These are phyloP conservation scores for Burhinus bistriatus DNA, from an alignment of 2,113 vertebrate genomes.

Conservation along the genomic window DNA sequence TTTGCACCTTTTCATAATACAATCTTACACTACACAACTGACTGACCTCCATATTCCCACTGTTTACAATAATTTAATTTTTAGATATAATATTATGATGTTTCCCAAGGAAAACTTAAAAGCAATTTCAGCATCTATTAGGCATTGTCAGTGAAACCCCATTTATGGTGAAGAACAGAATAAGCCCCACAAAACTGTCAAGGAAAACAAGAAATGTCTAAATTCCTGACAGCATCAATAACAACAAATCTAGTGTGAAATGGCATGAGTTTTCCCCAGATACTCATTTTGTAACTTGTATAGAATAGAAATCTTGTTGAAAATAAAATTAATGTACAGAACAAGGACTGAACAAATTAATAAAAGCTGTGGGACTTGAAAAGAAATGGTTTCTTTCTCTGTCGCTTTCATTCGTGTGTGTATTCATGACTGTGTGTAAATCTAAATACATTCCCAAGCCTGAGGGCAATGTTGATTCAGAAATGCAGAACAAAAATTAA, in stretches of 20 bases:
- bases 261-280: constrained; percentile 28
- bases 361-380: constrained; percentile 19
- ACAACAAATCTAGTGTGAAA: constrained; percentile 54
- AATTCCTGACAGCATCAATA: neutral
- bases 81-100: neutral
- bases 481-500: constrained; percentile 13
- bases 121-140: constrained; percentile 21
- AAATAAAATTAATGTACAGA: constrained; percentile 48
- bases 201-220: constrained; percentile 30
- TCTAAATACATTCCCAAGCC: constrained; percentile 5
- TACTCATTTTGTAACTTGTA: neutral
- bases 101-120: neutral
- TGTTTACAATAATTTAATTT: neutral
- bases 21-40: neutral
- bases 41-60: neutral
- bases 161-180: constrained; percentile 42
- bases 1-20: neutral
- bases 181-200: constrained; percentile 46
- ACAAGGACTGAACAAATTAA: constrained; percentile 44
- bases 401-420: neutral
- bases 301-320: constrained; percentile 15
- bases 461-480: neutral
- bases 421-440: constrained; percentile 1
- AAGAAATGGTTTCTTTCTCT: constrained; percentile 6
- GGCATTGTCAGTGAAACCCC: neutral